These are phyloP conservation scores for Pemphredon lugubris DNA, from an alignment of 2,888 invertebrate genomes.

Conservation along the genomic window DNA sequence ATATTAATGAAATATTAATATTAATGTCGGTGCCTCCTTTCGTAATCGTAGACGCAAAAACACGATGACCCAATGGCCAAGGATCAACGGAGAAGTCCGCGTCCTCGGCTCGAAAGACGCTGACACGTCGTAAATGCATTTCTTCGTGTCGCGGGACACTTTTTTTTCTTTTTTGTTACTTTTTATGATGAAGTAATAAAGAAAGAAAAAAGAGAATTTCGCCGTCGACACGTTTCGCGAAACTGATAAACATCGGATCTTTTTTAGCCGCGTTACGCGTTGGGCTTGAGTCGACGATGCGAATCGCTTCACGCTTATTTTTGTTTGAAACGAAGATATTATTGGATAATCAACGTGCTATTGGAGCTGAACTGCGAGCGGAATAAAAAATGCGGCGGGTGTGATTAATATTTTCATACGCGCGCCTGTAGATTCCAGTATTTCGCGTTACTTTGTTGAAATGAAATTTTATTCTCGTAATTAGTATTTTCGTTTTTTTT, in stretches of 20 bases:
- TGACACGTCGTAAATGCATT: neutral
- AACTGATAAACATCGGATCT: too few species aligned
- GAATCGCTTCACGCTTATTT: neutral
- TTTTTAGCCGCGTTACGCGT: too few species aligned
- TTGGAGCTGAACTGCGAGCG: neutral
- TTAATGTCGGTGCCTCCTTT: conserved; percentile 58
- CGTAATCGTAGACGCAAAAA: conserved; percentile 58
- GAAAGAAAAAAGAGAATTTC: too few species aligned
- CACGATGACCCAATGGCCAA: conserved; percentile 47
- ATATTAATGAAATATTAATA: conserved; percentile 68
- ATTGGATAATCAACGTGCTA: conserved; percentile 5
- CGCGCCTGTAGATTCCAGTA: neutral
- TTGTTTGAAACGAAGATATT: conserved; percentile 11
- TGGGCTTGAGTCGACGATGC: too few species aligned
- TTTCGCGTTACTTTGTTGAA: neutral
- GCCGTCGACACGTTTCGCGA: too few species aligned
- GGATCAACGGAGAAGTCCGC: conserved; percentile 24
- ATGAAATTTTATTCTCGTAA: too few species aligned
- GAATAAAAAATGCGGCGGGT: conserved; percentile 7
- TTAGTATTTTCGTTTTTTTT: too few species aligned
- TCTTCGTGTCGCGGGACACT: neutral
- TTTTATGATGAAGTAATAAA: too few species aligned
- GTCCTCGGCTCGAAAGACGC: neutral
- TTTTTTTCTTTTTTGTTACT: too few species aligned
- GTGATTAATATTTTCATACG: neutral